Conservation (phyloP, 53 echinoderm and acorn worm genomes). For the Arbacia lixula region DNA sequence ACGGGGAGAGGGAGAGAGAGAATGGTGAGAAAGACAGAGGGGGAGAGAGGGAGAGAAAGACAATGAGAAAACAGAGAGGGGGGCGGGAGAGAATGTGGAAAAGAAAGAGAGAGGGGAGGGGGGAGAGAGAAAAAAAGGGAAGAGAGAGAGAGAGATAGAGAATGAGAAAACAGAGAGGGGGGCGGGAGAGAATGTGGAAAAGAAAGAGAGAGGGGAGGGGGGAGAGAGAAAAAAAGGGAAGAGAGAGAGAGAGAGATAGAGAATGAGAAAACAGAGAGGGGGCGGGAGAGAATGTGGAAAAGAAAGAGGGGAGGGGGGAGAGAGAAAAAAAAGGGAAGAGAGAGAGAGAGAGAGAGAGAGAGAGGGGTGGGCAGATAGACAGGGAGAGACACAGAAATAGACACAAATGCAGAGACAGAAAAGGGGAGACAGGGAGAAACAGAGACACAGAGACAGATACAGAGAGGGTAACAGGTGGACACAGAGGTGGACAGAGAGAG, state of each 20-base stretch:
- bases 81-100: not conserved
- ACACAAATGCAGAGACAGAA: not conserved
- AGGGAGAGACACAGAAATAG: not conserved
- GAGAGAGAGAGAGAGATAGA: not conserved
- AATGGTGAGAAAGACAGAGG: not conserved
- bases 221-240: not conserved
- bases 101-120: not conserved
- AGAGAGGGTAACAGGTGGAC: too few relatives aligned
- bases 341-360: not conserved
- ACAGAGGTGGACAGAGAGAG: too few relatives aligned
- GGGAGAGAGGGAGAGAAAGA: not conserved
- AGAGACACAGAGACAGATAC: too few relatives aligned
- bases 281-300: not conserved
- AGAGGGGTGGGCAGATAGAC: not conserved
- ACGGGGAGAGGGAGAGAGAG: not conserved
- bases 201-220: not conserved
- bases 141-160: not conserved
- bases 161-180: too few relatives aligned
- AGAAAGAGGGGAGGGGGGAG: not conserved
- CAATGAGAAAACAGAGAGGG: not conserved
- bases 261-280: not conserved
- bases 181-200: not conserved
- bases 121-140: not conserved
- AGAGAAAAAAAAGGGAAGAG: not conserved
- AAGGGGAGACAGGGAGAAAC: not conserved